Evolutionary conservation across 1,140 invertebrate species (phyloP).

Genomic region (Papilio aristodemus): DNA sequence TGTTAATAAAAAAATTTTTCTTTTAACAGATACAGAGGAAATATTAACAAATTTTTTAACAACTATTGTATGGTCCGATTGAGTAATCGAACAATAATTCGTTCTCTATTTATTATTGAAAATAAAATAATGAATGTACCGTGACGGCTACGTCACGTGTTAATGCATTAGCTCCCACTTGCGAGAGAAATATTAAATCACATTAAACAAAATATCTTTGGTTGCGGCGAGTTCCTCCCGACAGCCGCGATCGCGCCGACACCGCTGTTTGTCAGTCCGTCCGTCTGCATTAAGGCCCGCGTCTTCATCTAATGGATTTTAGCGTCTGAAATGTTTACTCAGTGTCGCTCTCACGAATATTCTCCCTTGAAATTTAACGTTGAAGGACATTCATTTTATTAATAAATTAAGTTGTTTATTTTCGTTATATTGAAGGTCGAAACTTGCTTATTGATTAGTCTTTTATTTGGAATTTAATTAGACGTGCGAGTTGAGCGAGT

Average conservation of each 20-base stretch:
- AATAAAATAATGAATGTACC: not conserved
- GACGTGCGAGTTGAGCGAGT: too few species aligned
- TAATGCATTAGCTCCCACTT: slow-evolving; percentile 28
- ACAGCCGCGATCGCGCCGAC: slow-evolving; percentile 28
- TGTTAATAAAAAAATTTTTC: too few species aligned
- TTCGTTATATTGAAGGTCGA: slow-evolving; percentile 11
- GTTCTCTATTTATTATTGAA: too few species aligned
- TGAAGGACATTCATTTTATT: slow-evolving; percentile 32
- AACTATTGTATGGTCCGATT: too few species aligned
- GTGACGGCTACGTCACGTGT: not conserved
- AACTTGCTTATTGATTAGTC: not conserved
- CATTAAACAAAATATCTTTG: slow-evolving; percentile 12
- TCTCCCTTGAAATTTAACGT: slow-evolving; percentile 37
- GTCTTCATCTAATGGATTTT: slow-evolving; percentile 67
- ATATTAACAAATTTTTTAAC: too few species aligned
- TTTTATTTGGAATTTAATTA: not conserved
- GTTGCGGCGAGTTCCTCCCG: slow-evolving; percentile 12
- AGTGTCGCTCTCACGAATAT: slow-evolving; percentile 35
- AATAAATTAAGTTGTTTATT: slow-evolving; percentile 29
- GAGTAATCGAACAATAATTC: too few species aligned
- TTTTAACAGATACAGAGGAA: too few species aligned
- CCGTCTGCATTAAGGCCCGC: slow-evolving; percentile 49
- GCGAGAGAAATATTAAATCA: slow-evolving; percentile 17
- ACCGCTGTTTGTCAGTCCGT: slow-evolving; percentile 59
- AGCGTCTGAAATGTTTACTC: slow-evolving; percentile 51